phyloP scores from a whole-genome alignment of 2,888 invertebrate genomes.

The Labia minor region DNA sequence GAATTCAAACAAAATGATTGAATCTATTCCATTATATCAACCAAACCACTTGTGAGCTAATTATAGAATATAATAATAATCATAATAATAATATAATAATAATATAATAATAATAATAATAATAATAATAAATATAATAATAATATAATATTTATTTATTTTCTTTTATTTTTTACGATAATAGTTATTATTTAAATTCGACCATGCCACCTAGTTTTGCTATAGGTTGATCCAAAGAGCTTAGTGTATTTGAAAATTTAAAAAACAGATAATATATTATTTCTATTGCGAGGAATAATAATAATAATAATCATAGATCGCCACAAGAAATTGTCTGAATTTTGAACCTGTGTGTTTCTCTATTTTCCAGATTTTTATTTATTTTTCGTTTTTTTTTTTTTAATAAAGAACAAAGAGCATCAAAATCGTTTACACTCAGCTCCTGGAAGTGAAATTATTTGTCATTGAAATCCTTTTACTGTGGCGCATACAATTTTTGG shows the following conservation, averaged over 20 bases:
- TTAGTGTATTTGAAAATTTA: background rate
- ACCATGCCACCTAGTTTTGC: background rate
- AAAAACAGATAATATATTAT: background rate
- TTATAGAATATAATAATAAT: too few species aligned
- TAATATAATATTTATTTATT: background rate
- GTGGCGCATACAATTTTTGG: conserved; percentile 5
- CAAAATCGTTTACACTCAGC: background rate
- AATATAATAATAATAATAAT: too few species aligned
- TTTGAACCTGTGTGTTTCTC: too few species aligned
- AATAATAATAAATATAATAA: too few species aligned
- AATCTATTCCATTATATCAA: background rate
- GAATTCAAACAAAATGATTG: background rate
- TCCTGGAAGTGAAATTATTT: background rate
- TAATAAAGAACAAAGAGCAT: too few species aligned
- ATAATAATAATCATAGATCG: background rate
- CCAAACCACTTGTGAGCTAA: conserved; percentile 7
- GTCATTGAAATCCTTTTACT: background rate
- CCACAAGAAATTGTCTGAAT: too few species aligned
- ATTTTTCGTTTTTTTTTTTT: too few species aligned
- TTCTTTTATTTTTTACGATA: background rate
- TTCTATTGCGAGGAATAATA: background rate
- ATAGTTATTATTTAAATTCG: background rate
- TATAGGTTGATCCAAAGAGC: background rate
- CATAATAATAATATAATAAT: too few species aligned
- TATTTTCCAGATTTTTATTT: too few species aligned